Evolutionary conservation across 2,888 invertebrate species (phyloP).

Genomic region (Tachystola acroxantha): DNA sequence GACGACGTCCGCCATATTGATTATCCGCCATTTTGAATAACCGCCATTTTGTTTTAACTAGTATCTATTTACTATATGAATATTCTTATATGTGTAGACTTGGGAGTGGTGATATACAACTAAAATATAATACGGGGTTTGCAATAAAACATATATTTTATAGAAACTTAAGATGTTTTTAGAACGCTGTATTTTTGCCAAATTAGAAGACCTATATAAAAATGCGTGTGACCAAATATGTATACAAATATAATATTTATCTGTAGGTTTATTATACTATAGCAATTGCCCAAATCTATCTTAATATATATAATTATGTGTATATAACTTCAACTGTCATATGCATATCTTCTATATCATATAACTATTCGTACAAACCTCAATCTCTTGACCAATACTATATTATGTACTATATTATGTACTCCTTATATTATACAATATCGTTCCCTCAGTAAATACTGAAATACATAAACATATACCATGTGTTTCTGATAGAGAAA

Average conservation of each 20-base stretch:
- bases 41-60: conserved; percentile 31
- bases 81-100: conserved; percentile 17
- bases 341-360: conserved; percentile 16
- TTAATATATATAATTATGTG: conserved; percentile 35
- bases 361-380: conserved; percentile 10
- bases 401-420: too few relatives aligned
- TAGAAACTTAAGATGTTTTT: conserved; percentile 14
- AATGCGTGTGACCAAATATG: conserved; percentile 17
- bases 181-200: conserved; percentile 13
- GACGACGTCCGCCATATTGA: conserved; percentile 31
- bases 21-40: conserved; percentile 1
- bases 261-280: conserved; percentile 30
- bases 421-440: too few relatives aligned
- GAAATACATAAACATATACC: too few relatives aligned
- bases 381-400: conserved; percentile 28
- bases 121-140: conserved; percentile 19
- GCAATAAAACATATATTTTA: conserved; percentile 7
- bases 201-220: conserved; percentile 5
- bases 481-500: too few relatives aligned
- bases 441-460: too few relatives aligned
- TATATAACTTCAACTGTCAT: conserved; percentile 24
- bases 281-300: conserved; percentile 34
- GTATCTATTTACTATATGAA: too few relatives aligned
- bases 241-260: conserved; percentile 10
- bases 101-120: conserved; percentile 28